Evolutionary conservation across 2,888 invertebrate species (phyloP), one percentile per base, ranked within the genome.

Genomic region (Cephus nigrinus): DNA sequence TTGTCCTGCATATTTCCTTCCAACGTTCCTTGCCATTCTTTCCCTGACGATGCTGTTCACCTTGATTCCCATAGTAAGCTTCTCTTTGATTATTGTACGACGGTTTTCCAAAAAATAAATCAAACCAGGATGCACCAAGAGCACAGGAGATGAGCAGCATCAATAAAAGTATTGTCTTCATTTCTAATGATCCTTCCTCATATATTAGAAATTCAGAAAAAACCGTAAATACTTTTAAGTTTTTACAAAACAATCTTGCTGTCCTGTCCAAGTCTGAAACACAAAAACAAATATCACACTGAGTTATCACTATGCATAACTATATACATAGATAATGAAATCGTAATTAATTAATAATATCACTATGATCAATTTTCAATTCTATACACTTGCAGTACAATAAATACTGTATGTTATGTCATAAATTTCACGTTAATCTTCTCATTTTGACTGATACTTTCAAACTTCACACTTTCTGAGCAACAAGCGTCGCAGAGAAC

Each of bases 1-100:
- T 93, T 11, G 95, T 94, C 78, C 94, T 93, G 87, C 96, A 96
- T 82, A 96, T 94, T 75, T 95, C 94, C 87, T 94, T 94, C 91
- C 94, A 96, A 1, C 95, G 93, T 84, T 94, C 93, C 68, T 92
- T 92, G 30, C 92, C 93, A 85, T 86, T 81, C 90, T 87, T 88
- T 72, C 86, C 88, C 68, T 82, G 81, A 23, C 88, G 84, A 34
- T 85, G 76, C 33, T 78, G 80, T 36, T 78, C n/a, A 23, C 82
- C 76, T 30, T 82, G 79, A 35, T 75, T 82, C 40, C 78, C 76
- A 69, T 82, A 79, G 31, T 81, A 81, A 75, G 77, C 72, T 0
- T 77, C 23, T 30, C 75, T 75, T 11, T 76, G 76, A 23, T 79
- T 75, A 75, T 80, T 77, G 33, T 85, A 83, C 15, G 84, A 76